phyloP scores from a whole-genome alignment of 2,888 invertebrate species.

The Himalopsyche tibetana region DNA sequence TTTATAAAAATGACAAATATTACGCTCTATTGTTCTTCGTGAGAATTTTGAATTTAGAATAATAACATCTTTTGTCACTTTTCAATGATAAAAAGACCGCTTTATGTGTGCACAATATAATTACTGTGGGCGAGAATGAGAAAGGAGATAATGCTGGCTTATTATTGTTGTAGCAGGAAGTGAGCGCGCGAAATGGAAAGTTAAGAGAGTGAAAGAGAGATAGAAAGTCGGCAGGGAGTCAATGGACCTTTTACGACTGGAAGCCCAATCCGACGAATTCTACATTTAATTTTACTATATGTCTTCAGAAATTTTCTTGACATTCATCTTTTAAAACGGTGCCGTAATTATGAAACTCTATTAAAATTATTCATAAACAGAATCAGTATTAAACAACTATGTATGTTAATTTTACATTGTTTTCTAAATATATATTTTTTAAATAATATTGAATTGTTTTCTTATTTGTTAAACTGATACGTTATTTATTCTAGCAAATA shows the following conservation, averaged over 20 bases:
- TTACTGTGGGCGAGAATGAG: conserved; percentile 11
- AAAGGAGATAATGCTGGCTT: conserved; percentile 14
- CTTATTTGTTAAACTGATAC: too few species aligned
- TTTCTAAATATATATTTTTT: too few species aligned
- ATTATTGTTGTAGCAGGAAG: conserved; percentile 14
- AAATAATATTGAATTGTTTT: too few species aligned
- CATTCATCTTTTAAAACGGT: too few species aligned
- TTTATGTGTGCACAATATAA: conserved; percentile 21
- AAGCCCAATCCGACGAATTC: conserved; percentile 24
- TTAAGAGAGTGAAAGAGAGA: conserved; percentile 21
- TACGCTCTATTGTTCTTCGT: background rate
- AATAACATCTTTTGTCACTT: conserved; percentile 12
- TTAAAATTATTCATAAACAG: too few species aligned
- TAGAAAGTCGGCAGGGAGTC: conserved; percentile 22
- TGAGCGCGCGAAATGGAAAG: conserved; percentile 34
- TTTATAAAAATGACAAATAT: conserved; percentile 12
- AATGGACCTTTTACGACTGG: conserved; percentile 13
- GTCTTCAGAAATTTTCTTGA: too few species aligned
- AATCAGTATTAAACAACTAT: too few species aligned
- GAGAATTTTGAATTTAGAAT: background rate
- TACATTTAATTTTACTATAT: background rate
- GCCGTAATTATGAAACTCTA: too few species aligned
- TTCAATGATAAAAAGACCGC: conserved; percentile 9
- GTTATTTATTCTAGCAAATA: too few species aligned
- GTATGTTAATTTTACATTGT: too few species aligned